Percentiles rank a stretch among this genome's conserved stretches.
Evolutionary conservation across 2,113 vertebrate genomes (phyloP).

Genomic region (Gasterosteus aculeatus): DNA sequence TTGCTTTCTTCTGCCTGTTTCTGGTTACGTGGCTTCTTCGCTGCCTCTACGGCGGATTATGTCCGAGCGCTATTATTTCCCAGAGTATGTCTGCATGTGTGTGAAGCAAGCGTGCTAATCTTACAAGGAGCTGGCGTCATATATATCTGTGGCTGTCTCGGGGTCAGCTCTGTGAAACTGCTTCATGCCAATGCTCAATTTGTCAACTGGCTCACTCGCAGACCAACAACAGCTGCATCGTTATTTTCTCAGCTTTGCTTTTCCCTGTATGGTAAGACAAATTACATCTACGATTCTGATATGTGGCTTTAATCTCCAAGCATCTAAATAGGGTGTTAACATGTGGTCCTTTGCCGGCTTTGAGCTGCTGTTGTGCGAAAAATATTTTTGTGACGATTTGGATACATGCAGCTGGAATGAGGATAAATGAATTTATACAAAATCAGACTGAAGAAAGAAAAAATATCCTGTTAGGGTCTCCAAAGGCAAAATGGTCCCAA

Average conservation of each 20-base stretch:
- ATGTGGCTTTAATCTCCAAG: background rate
- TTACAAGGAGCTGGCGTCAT: constrained; percentile 57
- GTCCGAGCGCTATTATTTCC: constrained; percentile 54
- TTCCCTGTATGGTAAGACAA: background rate
- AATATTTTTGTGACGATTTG: no score
- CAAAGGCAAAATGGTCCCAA: no score
- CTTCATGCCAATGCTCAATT: constrained; percentile 17
- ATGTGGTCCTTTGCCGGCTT: background rate
- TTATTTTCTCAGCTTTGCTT: constrained; percentile 7
- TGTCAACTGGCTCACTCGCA: background rate
- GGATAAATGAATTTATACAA: no score
- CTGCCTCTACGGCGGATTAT: no score
- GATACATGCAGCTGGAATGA: no score
- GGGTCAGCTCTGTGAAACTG: constrained; percentile 4
- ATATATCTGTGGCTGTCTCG: constrained; percentile 38
- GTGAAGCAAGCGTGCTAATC: constrained; percentile 20
- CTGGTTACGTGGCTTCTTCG: no score
- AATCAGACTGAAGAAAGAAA: no score
- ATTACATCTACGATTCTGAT: background rate
- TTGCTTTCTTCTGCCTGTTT: constrained; percentile 47
- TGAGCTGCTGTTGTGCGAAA: background rate
- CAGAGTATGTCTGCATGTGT: constrained; percentile 3
- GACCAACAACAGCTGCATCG: constrained; percentile 17
- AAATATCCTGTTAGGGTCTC: no score
- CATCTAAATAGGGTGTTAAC: background rate